A percentile compares a stretch with the other conserved stretches of the same genome.
These are phyloP conservation scores for Neodon shergylaensis DNA, from an alignment of 2,113 vertebrate species.

Conservation along the genomic window DNA sequence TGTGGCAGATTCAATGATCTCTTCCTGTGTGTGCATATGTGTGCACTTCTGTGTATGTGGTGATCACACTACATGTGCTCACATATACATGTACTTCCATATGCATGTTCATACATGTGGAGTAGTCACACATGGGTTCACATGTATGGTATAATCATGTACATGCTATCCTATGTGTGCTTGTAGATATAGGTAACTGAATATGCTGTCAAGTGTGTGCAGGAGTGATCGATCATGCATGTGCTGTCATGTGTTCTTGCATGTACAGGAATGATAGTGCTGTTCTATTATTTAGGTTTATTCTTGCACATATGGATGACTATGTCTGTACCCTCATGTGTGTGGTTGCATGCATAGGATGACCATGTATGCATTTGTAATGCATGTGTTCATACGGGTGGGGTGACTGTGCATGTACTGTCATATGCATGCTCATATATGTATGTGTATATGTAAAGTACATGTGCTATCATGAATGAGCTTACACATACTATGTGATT, in stretches of 20 bases:
- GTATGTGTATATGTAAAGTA: not conserved
- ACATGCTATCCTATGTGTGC: not conserved
- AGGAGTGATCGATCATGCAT: too few species aligned
- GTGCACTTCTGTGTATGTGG: not conserved
- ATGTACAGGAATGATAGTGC: not conserved
- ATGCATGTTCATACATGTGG: not conserved
- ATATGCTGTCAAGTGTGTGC: not conserved
- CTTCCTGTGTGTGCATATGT: accelerated
- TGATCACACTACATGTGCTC: not conserved
- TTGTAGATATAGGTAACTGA: not conserved
- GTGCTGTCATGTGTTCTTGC: too few species aligned
- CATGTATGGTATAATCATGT: not conserved
- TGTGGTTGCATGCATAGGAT: not conserved
- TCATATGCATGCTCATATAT: not conserved
- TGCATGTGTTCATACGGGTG: not conserved
- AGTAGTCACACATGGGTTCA: too few species aligned
- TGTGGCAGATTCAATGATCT: accelerated
- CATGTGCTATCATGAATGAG: accelerated
- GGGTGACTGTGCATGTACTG: not conserved
- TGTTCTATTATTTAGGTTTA: not conserved
- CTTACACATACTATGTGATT: not conserved
- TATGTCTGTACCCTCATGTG: not conserved
- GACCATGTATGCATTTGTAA: not conserved
- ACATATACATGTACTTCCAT: not conserved
- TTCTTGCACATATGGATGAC: not conserved